Evolutionary conservation across 2,113 vertebrate species (phyloP).

Genomic region (Jaculus jaculus): DNA sequence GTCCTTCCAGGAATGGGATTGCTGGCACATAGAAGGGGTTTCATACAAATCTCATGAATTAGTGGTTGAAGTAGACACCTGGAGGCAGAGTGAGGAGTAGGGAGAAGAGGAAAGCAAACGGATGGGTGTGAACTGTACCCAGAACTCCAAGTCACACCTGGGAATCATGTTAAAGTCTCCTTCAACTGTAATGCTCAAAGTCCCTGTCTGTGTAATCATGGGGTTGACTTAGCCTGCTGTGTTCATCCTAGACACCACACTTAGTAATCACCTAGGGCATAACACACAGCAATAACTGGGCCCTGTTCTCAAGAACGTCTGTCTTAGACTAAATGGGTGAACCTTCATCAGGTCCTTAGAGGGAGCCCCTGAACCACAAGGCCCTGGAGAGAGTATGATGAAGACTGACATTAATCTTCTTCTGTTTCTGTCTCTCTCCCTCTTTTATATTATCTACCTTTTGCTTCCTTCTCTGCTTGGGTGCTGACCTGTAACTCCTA

Average conservation of each 20-base stretch:
- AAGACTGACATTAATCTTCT: too few species aligned
- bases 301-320: neutral
- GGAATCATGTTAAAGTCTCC: neutral
- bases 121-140: neutral
- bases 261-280: conserved; percentile 2
- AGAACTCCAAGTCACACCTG: neutral
- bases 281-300: neutral
- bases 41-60: neutral
- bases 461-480: too few species aligned
- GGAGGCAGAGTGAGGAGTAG: neutral
- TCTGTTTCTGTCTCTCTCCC: too few species aligned
- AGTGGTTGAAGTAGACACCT: neutral
- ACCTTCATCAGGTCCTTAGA: too few species aligned
- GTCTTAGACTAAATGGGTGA: too few species aligned
- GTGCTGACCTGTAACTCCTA: too few species aligned
- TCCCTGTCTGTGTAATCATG: neutral
- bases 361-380: too few species aligned
- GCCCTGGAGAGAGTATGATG: too few species aligned
- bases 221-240: neutral
- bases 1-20: neutral
- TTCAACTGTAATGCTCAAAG: neutral
- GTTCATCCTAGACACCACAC: neutral
- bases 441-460: too few species aligned
- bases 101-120: neutral
- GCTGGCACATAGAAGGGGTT: neutral